Percentiles rank a stretch among this genome's conserved stretches.
phyloP scores from a whole-genome alignment of 2,888 invertebrate genomes.

The Disparrhopalites patrizii region DNA sequence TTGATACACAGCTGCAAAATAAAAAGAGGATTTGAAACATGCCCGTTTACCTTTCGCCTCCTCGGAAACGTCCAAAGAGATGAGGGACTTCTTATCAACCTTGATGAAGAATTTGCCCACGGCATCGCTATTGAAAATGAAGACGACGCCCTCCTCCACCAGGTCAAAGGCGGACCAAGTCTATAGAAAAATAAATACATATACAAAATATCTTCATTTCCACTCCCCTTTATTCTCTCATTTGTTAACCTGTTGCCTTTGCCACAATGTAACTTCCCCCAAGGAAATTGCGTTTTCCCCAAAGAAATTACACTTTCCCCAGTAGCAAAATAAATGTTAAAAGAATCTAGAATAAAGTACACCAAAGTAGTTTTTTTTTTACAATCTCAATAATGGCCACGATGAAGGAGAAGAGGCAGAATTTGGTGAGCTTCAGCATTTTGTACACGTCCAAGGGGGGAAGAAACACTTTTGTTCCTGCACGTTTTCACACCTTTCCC shows the following conservation, averaged over 20 bases:
- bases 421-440: slow-evolving; percentile 20
- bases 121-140: slow-evolving; percentile 17
- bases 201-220: background rate
- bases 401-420: slow-evolving; percentile 22
- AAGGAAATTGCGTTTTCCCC: too few relatives aligned
- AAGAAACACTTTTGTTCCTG: too few relatives aligned
- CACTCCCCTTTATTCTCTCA: background rate
- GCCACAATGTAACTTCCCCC: too few relatives aligned
- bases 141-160: slow-evolving; percentile 16
- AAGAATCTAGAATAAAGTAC: background rate
- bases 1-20: too few relatives aligned
- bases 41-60: slow-evolving; percentile 3
- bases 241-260: background rate
- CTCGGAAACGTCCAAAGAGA: background rate
- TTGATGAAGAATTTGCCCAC: slow-evolving; percentile 26
- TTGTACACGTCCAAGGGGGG: background rate
- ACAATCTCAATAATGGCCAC: slow-evolving; percentile 27
- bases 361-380: background rate
- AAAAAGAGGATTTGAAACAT: background rate
- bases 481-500: too few relatives aligned
- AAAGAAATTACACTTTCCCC: too few relatives aligned
- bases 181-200: background rate
- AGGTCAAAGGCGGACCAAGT: slow-evolving; percentile 23
- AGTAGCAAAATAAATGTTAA: too few relatives aligned
- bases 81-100: slow-evolving; percentile 7